Conservation (phyloP, 1,140 invertebrate genomes). For the Chionoecetes opilio region DNA sequence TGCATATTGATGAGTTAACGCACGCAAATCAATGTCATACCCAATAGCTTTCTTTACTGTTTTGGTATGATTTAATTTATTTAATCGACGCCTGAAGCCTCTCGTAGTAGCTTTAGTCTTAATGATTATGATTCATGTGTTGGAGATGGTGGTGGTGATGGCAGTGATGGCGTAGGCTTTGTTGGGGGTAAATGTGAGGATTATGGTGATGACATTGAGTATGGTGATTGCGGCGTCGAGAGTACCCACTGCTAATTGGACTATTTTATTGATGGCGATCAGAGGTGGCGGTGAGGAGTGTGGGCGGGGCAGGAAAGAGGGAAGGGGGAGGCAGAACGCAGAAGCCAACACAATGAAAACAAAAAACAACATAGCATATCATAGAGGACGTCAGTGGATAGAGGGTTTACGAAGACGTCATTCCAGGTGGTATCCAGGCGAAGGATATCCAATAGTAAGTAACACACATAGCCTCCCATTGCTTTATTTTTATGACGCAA, state of each 20-base stretch:
- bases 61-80: conserved; percentile 80
- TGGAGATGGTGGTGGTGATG: conserved; percentile 63
- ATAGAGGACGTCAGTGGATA: too few relatives aligned
- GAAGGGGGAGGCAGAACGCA: background rate
- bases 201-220: conserved; percentile 72
- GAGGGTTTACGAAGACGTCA: too few relatives aligned
- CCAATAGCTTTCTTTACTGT: conserved; percentile 69
- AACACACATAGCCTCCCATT: too few relatives aligned
- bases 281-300: background rate
- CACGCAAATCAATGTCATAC: conserved; percentile 74
- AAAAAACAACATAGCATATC: too few relatives aligned
- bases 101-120: conserved; percentile 64
- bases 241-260: background rate
- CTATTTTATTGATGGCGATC: conserved; percentile 18
- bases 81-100: conserved; percentile 61
- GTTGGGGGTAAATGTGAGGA: conserved; percentile 71
- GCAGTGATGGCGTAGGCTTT: conserved; percentile 52
- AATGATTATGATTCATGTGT: conserved; percentile 72
- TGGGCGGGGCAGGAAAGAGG: background rate
- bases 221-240: conserved; percentile 63
- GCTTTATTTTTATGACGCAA: background rate
- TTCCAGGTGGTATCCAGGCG: background rate
- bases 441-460: background rate
- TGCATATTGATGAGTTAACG: conserved; percentile 75
- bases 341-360: too few relatives aligned